Base-by-base conservation (phyloP, 2,113 vertebrate species). In the Eupsittula cactorum region DNA sequence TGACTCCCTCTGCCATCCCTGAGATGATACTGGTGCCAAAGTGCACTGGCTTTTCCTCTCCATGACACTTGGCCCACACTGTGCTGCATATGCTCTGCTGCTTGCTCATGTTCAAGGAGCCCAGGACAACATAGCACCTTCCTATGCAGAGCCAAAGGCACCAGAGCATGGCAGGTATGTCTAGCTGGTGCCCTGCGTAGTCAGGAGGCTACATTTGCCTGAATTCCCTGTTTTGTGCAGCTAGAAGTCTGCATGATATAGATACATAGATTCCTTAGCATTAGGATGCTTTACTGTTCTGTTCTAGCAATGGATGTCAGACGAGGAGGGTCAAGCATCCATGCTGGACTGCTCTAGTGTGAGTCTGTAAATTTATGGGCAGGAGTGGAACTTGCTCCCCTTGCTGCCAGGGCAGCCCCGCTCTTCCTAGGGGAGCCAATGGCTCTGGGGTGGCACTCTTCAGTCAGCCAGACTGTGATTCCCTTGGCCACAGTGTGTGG, bases 51-150 rank as follows among this genome's bases (percentile, higher is more conserved):
- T 90, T 44, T 93, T 62, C 47, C 47, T 74, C 42, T n/a, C 27
- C 3, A 1, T 28, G 39, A 75, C 12, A 25, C 31, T 16, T 71
- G 44, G 31, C 39, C 47, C 62, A 21, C 39, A 16, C 59, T 57
- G 27, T 64, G 57, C 57, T 83, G 19, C 0, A 2, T 70, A 64
- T 71, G 33, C 15, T 46, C n/a, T 0, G 0, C 55, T 9, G 5
- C 84, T 87, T 41, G 28, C 59, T 85, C 1, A 0, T 35, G 76
- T 78, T 84, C 3, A 1, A 89, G 0, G 92, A 44, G 57, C 19
- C 31, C 55, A 46, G 89, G 81, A 29, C 52, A 33, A 16, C 13
- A 47, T 0, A 1, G 35, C 20, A 23, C 57, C 69, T 87, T 92
- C 46, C 42, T 74, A 25, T 0, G 0, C 44, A 77, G 79, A 88